Conservation (phyloP, 2,888 invertebrate genomes). For the Scaptomyza parva region DNA sequence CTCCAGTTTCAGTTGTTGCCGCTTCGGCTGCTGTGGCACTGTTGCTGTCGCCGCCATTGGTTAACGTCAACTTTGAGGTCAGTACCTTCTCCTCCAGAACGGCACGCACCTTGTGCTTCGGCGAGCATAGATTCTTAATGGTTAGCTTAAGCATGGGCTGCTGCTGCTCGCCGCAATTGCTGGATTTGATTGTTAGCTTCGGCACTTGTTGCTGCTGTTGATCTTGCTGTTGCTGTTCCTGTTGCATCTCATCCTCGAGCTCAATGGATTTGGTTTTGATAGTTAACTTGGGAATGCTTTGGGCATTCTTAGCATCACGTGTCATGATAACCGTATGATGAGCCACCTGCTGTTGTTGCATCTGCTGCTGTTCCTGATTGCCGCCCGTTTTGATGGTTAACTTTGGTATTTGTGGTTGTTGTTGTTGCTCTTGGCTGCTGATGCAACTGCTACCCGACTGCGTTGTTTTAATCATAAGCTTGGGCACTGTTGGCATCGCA, state of each 20-base stretch:
- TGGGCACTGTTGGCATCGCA: conserved; percentile 85
- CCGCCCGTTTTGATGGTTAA: conserved; percentile 84
- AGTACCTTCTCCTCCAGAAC: conserved; percentile 83
- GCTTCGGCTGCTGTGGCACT: neutral
- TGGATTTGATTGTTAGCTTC: conserved; percentile 80
- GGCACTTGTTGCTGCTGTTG: conserved; percentile 61
- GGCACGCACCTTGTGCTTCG: conserved; percentile 86
- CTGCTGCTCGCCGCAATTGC: conserved; percentile 35
- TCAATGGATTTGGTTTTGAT: conserved; percentile 84
- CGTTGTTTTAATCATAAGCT: conserved; percentile 87
- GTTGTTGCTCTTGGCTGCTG: conserved; percentile 56
- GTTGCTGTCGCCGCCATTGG: conserved; percentile 65
- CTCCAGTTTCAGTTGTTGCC: conserved; percentile 15
- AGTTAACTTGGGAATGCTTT: conserved; percentile 84
- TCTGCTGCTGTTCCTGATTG: conserved; percentile 22
- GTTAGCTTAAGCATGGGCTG: conserved; percentile 83
- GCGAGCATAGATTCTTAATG: conserved; percentile 83
- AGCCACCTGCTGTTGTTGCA: conserved; percentile 51
- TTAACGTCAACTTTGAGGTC: conserved; percentile 54
- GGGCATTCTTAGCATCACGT: conserved; percentile 76
- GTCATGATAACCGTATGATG: conserved; percentile 85
- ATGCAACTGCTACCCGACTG: conserved; percentile 70
- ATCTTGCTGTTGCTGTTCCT: conserved; percentile 30
- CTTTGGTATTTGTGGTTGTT: conserved; percentile 82
- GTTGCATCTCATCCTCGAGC: conserved; percentile 57